Evolutionary conservation across 2,888 invertebrate genomes (phyloP), one percentile per base, ranked within the genome.

Genomic region (Tetranychus truncatus): DNA sequence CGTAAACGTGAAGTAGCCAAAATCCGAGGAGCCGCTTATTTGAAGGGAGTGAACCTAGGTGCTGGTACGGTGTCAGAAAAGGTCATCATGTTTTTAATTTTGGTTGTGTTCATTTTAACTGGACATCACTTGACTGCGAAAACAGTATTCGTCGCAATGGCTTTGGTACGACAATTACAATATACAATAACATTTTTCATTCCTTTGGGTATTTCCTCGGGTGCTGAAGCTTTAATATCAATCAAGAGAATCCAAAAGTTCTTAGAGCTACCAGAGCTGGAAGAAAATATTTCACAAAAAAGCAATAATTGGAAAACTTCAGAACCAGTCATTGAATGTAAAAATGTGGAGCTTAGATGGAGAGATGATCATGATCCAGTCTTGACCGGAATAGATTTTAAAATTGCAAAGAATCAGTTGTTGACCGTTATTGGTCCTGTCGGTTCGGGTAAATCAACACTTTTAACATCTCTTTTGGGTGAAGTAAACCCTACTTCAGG

Each of bases 161-260:
- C 92, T 9, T 89, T 93, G 82, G 94, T 91, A 84, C 92, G 91
- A 80, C 89, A 91, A 76, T 84, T 95, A 77, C 86, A 91, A 46
- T 88, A 90, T 80, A 89, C 91, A 11, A 79, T 81, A 76, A 91
- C 91, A 0, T 88, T 92, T 18, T 91, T 91, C 83, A 90, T 95
- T 80, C 93, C 95, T 0, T 88, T 89, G 79, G 89, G 90, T 71
- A 88, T 92, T 78, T 88, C 89, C 4, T 89, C 89, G 84, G 85
- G 89, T 66, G 89, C 91, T 0, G 92, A 93, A 84, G 88, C 88
- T 0, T 83, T 86, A 44, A 89, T 92, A 74, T 89, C 91, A 9
- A 87, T 90, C 74, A 85, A 85, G 76, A 86, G 92, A 73, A 83
- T 92, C 46, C 87, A 87, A 66, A 55, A n/a, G 4, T 74, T 75